Evolutionary conservation across 2,888 invertebrate species (phyloP).

Genomic region (Phengaris alcon): DNA sequence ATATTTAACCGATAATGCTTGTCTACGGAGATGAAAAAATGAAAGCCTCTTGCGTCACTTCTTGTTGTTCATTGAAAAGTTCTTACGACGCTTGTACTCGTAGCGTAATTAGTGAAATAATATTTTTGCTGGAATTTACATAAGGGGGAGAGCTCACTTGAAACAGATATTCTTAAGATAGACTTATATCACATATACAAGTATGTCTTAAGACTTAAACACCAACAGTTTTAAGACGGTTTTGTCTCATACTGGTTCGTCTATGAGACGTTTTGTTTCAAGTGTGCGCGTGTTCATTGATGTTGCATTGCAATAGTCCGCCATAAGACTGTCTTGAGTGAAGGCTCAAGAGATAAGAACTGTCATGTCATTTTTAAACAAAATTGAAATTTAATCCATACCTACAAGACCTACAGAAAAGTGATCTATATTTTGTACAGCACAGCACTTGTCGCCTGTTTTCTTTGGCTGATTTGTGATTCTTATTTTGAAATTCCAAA

Average conservation of each 20-base stretch:
- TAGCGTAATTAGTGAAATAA: not conserved
- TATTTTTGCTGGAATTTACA: not conserved
- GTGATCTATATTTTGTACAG: not conserved
- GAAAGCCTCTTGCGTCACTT: not conserved
- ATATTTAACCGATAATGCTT: constrained; percentile 6
- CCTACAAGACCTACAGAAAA: not conserved
- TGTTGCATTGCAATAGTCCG: too few species aligned
- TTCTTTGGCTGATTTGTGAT: constrained; percentile 1
- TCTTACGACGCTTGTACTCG: not conserved
- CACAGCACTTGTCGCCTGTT: not conserved
- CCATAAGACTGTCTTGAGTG: too few species aligned
- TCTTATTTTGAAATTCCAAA: not conserved
- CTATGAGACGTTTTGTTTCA: too few species aligned
- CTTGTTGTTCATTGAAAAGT: not conserved
- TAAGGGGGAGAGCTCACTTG: not conserved
- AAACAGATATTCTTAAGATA: too few species aligned
- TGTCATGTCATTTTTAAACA: too few species aligned
- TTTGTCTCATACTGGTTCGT: too few species aligned
- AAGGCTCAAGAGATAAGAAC: too few species aligned
- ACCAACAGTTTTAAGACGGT: too few species aligned
- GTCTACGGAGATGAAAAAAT: constrained; percentile 10
- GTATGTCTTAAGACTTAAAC: too few species aligned
- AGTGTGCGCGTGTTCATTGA: too few species aligned
- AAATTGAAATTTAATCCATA: too few species aligned
- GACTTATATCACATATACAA: too few species aligned